phyloP scores from a whole-genome alignment of 2,888 invertebrate genomes.

The Drosophila demipolita region DNA sequence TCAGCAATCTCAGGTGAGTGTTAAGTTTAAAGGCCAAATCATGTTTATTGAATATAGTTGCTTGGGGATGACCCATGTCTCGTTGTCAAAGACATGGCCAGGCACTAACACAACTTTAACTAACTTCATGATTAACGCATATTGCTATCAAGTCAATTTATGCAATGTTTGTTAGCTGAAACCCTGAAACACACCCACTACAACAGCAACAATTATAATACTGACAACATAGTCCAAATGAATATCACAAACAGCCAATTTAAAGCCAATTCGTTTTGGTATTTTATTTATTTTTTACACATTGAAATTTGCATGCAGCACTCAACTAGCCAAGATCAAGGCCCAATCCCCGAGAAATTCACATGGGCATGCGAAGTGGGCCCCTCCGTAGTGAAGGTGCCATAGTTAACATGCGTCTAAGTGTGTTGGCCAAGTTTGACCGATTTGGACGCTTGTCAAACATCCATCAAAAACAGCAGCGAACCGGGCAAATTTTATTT shows the following conservation, averaged over 20 bases:
- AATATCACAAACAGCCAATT: slow-evolving; percentile 68
- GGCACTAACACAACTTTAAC: slow-evolving; percentile 8
- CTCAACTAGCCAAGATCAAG: slow-evolving; percentile 69
- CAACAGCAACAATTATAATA: slow-evolving; percentile 19
- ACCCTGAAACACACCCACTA: slow-evolving; percentile 76
- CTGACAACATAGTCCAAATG: slow-evolving; percentile 51
- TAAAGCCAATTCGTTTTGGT: slow-evolving; percentile 47
- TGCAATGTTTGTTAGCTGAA: slow-evolving; percentile 50
- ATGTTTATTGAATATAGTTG: background rate
- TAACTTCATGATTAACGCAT: slow-evolving; percentile 32
- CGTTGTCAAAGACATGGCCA: slow-evolving; percentile 18
- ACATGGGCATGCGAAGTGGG: slow-evolving; percentile 42
- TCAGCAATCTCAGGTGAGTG: slow-evolving; percentile 93
- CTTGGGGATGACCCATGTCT: slow-evolving; percentile 8
- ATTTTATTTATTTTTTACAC: slow-evolving; percentile 28
- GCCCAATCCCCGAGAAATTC: slow-evolving; percentile 34
- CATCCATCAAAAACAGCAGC: slow-evolving; percentile 63
- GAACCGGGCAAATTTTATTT: slow-evolving; percentile 35
- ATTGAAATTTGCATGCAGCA: slow-evolving; percentile 59
- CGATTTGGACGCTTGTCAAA: slow-evolving; percentile 67
- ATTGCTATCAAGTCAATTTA: slow-evolving; percentile 45
- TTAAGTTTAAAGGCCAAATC: slow-evolving; percentile 14
- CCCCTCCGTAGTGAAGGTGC: background rate
- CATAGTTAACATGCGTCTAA: slow-evolving; percentile 50
- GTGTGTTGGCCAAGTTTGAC: slow-evolving; percentile 42